Evolutionary conservation across 2,113 vertebrate genomes (phyloP).

Genomic region (Odocoileus virginianus): DNA sequence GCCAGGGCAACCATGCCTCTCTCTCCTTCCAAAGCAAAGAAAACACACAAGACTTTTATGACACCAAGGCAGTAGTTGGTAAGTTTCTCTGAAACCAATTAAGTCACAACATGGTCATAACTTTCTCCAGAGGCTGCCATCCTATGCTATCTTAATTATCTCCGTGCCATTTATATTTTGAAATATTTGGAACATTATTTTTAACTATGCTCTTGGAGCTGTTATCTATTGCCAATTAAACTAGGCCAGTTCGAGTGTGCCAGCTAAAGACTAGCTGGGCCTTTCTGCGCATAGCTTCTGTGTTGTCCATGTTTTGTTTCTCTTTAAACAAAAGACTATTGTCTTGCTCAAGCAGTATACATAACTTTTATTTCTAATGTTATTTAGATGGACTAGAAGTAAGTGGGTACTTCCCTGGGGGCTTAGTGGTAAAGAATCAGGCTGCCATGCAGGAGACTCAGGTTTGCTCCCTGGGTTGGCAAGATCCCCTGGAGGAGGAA

Average conservation of each 20-base stretch:
- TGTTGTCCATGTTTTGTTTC: not conserved
- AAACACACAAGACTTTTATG: not conserved
- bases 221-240: constrained; percentile 30
- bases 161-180: constrained; percentile 20
- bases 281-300: not conserved
- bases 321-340: not conserved
- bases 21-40: not conserved
- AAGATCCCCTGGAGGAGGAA: not conserved
- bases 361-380: not conserved
- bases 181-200: constrained; percentile 43
- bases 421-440: not conserved
- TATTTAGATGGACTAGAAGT: not conserved
- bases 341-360: not conserved
- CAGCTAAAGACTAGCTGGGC: not conserved
- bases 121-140: not conserved
- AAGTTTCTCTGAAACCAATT: constrained; percentile 32
- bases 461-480: not conserved
- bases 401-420: not conserved
- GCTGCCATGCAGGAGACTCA: not conserved
- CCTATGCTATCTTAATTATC: constrained; percentile 32
- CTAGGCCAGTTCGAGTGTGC: not conserved
- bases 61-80: not conserved
- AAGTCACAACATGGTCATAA: not conserved
- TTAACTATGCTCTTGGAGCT: not conserved
- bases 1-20: not conserved